These are phyloP conservation scores for Hydrophis major DNA, from an alignment of 2,797 vertebrate genomes.

Conservation along the genomic window DNA sequence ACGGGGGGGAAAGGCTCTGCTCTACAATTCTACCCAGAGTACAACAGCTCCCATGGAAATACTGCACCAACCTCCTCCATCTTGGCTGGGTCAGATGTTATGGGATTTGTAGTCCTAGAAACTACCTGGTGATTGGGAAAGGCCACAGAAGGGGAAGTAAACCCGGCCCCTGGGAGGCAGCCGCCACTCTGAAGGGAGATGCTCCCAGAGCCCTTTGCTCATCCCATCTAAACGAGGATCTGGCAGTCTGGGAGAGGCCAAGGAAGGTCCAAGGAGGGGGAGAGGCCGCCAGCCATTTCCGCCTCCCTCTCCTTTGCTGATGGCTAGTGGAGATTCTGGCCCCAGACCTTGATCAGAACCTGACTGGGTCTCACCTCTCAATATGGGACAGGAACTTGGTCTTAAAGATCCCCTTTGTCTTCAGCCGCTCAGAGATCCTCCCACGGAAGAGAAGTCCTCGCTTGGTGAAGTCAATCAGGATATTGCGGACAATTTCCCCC, in stretches of 20 bases:
- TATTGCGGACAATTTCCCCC: slow-evolving; percentile 89
- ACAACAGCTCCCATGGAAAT: not conserved
- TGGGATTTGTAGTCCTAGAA: not conserved
- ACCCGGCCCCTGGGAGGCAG: not conserved
- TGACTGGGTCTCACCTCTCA: slow-evolving; percentile 90
- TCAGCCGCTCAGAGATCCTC: slow-evolving; percentile 88
- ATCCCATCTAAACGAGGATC: not conserved
- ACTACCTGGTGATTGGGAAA: not conserved
- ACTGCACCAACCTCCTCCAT: not conserved
- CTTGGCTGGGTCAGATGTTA: not conserved
- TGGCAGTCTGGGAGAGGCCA: not conserved
- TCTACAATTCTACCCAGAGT: not conserved
- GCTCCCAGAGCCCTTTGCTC: not conserved
- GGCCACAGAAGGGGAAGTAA: not conserved
- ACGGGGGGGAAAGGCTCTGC: not conserved
- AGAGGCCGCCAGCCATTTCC: not conserved
- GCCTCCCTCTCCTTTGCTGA: not conserved
- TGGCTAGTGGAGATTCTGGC: not conserved
- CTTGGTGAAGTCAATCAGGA: slow-evolving; percentile 88
- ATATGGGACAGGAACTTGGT: slow-evolving; percentile 97
- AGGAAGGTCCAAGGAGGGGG: not conserved
- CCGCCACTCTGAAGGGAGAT: not conserved
- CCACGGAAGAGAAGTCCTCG: slow-evolving; percentile 90
- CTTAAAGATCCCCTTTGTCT: slow-evolving; percentile 92
- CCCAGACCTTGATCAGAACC: slow-evolving; percentile 16